phyloP scores from a whole-genome alignment of 1,140 invertebrate genomes.

The Diorhabda elongata region DNA sequence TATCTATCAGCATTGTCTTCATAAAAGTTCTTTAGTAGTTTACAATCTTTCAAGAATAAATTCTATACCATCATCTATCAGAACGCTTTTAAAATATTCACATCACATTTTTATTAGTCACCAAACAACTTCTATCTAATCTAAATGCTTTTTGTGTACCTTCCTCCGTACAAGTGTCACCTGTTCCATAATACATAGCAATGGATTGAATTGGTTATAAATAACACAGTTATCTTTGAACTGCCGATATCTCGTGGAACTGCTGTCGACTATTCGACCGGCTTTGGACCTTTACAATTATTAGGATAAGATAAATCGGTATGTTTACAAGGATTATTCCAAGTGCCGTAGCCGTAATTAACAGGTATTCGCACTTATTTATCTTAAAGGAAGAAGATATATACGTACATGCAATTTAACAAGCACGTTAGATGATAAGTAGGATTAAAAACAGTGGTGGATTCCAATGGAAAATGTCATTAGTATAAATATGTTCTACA shows the following conservation, averaged over 20 bases:
- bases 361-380: slow-evolving; percentile 27
- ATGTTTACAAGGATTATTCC: slow-evolving; percentile 34
- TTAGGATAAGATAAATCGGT: slow-evolving; percentile 35
- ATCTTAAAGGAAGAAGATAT: neutral
- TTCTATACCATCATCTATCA: too few relatives aligned
- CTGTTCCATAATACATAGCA: neutral
- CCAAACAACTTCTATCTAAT: neutral
- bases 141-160: neutral
- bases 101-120: too few relatives aligned
- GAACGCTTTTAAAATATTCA: too few relatives aligned
- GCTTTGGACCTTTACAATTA: slow-evolving; percentile 5
- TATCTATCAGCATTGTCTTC: too few relatives aligned
- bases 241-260: neutral
- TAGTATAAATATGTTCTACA: too few relatives aligned
- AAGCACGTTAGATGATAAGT: too few relatives aligned
- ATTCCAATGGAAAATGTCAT: too few relatives aligned
- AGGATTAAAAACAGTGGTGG: too few relatives aligned
- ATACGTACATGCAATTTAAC: slow-evolving; percentile 1
- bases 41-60: too few relatives aligned
- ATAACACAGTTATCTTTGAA: slow-evolving; percentile 1
- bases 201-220: neutral
- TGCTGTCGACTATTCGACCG: neutral
- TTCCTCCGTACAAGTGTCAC: neutral
- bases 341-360: slow-evolving; percentile 22
- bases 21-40: too few relatives aligned